Conservation (phyloP, 2,113 vertebrate genomes). For the Empidonax traillii region DNA sequence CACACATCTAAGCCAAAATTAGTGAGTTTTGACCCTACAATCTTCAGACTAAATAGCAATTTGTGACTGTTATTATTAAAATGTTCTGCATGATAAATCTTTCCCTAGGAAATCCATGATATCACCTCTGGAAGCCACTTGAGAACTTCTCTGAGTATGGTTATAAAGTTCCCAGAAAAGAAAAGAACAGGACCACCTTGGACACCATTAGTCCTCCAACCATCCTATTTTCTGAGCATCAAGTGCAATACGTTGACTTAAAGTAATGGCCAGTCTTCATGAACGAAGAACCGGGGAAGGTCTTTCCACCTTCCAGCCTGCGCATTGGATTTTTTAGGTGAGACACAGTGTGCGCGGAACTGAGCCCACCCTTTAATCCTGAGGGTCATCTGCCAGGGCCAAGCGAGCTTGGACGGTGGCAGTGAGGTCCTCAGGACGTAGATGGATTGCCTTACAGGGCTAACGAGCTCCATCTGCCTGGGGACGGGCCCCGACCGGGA, state of each 20-base stretch:
- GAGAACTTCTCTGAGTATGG: not conserved
- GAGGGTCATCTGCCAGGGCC: too few species aligned
- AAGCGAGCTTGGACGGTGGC: too few species aligned
- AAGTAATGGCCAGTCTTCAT: too few species aligned
- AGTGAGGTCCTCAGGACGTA: too few species aligned
- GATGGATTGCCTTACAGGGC: too few species aligned
- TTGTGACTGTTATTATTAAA: not conserved
- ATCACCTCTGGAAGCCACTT: not conserved
- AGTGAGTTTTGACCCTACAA: not conserved
- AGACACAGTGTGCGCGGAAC: too few species aligned
- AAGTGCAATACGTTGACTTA: not conserved
- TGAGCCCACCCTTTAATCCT: too few species aligned
- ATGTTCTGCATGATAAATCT: not conserved
- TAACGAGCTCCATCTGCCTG: too few species aligned
- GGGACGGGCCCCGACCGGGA: too few species aligned
- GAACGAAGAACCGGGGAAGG: too few species aligned
- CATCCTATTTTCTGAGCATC: not conserved
- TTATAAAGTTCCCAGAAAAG: not conserved
- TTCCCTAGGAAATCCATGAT: not conserved
- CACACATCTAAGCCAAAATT: not conserved
- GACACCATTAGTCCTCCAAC: not conserved
- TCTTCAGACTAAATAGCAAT: not conserved
- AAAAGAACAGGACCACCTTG: not conserved
- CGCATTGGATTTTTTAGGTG: too few species aligned
- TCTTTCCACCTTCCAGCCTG: too few species aligned